These are phyloP conservation scores for Chironomus tepperi DNA, from an alignment of 1,140 invertebrate species.

Conservation along the genomic window DNA sequence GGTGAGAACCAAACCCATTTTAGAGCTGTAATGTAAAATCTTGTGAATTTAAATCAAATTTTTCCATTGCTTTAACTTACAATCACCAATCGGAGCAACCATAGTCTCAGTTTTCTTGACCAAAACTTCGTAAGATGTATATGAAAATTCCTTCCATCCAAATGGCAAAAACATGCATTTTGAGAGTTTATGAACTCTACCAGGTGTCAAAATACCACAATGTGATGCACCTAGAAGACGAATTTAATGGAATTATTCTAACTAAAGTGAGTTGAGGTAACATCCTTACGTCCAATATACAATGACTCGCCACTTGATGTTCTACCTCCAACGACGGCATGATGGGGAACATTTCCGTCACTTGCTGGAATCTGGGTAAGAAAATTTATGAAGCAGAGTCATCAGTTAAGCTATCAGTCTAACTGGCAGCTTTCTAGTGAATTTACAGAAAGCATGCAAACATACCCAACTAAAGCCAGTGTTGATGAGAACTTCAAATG, in stretches of 20 bases:
- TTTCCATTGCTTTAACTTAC: too few relatives aligned
- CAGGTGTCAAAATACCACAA: slow-evolving; percentile 53
- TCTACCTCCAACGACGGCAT: background rate
- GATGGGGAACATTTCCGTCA: slow-evolving; percentile 35
- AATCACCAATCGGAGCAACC: background rate
- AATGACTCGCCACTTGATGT: background rate
- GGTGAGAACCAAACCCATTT: background rate
- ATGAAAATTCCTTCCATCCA: slow-evolving; percentile 41
- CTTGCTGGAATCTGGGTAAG: slow-evolving; percentile 29
- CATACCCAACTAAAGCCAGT: slow-evolving; percentile 37
- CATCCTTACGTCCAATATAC: background rate
- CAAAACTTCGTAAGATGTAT: background rate
- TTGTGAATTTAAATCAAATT: too few relatives aligned
- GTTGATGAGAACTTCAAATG: background rate
- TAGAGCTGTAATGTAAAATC: background rate
- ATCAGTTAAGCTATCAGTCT: too few relatives aligned
- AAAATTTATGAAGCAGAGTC: too few relatives aligned
- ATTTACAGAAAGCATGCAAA: too few relatives aligned
- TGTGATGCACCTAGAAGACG: slow-evolving; percentile 34
- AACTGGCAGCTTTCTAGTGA: too few relatives aligned
- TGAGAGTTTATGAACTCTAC: slow-evolving; percentile 55
- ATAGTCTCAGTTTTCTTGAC: slow-evolving; percentile 8
- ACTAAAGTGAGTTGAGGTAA: too few relatives aligned
- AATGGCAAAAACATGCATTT: slow-evolving; percentile 51
- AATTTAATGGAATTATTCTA: too few relatives aligned